Percentiles rank a stretch among this genome's conserved stretches.
phyloP scores from a whole-genome alignment of 2,113 vertebrate species.

The Osmerus mordax region DNA sequence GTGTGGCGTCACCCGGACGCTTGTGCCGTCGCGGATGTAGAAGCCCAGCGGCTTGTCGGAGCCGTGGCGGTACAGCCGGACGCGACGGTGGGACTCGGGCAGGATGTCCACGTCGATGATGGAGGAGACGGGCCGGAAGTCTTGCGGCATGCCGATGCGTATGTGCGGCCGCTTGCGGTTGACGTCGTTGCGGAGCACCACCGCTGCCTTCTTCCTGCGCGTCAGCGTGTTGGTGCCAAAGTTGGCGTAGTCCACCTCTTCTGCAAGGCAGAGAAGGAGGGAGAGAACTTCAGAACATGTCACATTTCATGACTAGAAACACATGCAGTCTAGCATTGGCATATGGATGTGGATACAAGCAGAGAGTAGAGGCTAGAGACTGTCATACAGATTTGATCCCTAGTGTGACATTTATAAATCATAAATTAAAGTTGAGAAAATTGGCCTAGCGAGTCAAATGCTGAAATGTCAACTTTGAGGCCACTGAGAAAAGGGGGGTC shows the following conservation, averaged over 20 bases:
- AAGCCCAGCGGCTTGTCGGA: slow-evolving; percentile 95
- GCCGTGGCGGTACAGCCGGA: slow-evolving; percentile 89
- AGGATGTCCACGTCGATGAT: slow-evolving; percentile 98
- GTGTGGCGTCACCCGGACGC: slow-evolving; percentile 90
- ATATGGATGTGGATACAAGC: background rate
- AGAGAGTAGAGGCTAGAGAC: background rate
- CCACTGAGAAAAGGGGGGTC: too few relatives aligned
- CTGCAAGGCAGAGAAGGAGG: slow-evolving; percentile 69
- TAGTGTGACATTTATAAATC: background rate
- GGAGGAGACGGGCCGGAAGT: slow-evolving; percentile 95
- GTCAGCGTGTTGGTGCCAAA: slow-evolving; percentile 87
- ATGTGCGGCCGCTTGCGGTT: slow-evolving; percentile 89
- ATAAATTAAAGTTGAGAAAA: background rate
- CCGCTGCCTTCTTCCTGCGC: slow-evolving; percentile 85
- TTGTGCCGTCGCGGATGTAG: slow-evolving; percentile 94
- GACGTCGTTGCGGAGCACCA: slow-evolving; percentile 85
- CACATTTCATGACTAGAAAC: background rate
- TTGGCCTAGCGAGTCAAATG: too few relatives aligned
- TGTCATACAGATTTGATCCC: background rate
- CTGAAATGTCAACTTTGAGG: too few relatives aligned
- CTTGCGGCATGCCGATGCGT: slow-evolving; percentile 91
- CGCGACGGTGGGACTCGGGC: slow-evolving; percentile 91
- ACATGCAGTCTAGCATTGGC: background rate
- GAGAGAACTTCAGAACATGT: slow-evolving; percentile 3
- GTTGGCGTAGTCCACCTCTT: slow-evolving; percentile 90